Conservation (phyloP, 2,113 vertebrate species). For the Corythaeola cristata region DNA sequence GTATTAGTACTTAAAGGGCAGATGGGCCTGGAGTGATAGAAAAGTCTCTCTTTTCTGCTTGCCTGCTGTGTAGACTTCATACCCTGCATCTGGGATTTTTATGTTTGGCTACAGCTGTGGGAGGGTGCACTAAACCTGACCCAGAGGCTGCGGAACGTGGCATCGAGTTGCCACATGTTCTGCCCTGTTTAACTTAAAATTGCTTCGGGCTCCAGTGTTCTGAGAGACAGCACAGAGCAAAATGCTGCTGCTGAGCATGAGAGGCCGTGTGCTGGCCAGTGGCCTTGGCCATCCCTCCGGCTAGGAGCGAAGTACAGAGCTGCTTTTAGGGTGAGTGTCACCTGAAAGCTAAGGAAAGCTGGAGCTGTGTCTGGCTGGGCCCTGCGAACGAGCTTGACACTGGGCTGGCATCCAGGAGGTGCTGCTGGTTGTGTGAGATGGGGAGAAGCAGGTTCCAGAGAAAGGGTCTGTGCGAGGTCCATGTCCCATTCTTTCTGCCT, state of each 20-base stretch:
- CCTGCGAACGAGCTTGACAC: background rate
- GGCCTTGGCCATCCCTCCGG: background rate
- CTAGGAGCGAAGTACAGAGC: background rate
- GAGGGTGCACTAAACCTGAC: background rate
- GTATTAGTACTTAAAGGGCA: background rate
- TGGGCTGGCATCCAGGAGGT: background rate
- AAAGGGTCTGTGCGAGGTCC: background rate
- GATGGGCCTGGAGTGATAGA: background rate
- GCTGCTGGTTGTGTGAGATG: background rate
- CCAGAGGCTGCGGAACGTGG: background rate
- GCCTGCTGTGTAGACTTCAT: background rate
- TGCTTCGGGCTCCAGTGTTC: background rate
- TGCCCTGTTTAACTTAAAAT: background rate
- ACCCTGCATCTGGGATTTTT: background rate
- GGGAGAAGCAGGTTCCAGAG: background rate
- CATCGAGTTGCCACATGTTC: background rate
- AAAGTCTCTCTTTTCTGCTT: background rate
- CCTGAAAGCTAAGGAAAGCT: background rate
- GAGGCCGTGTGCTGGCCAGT: background rate
- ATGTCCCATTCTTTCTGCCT: background rate
- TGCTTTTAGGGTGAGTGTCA: background rate
- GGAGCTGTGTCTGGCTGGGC: accelerated
- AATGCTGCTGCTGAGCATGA: background rate
- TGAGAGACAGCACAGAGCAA: background rate
- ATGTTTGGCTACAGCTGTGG: background rate